A percentile compares a stretch with the other conserved stretches of the same genome.
These are phyloP conservation scores for Drosophila kikkawai DNA, from an alignment of 1,140 invertebrate genomes.

Conservation along the genomic window DNA sequence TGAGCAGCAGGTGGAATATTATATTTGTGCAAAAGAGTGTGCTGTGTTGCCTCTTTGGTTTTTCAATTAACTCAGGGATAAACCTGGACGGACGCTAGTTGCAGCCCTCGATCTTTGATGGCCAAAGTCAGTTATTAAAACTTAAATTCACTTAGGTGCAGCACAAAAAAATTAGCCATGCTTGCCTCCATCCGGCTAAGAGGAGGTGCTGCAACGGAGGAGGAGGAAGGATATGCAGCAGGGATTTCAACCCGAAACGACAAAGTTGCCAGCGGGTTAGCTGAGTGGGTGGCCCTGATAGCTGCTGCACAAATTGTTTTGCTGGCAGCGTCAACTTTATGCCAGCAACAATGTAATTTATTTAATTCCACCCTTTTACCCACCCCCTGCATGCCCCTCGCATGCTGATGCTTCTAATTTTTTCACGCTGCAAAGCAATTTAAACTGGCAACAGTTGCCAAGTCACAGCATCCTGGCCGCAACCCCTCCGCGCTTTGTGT, in stretches of 20 bases:
- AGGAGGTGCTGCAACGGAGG: not conserved
- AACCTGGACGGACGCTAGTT: conserved; percentile 15
- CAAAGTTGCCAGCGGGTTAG: conserved; percentile 40
- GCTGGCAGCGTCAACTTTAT: conserved; percentile 72
- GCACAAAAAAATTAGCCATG: conserved; percentile 60
- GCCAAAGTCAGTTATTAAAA: conserved; percentile 72
- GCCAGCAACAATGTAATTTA: conserved; percentile 78
- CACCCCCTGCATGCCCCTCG: not conserved
- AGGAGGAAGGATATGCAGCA: conserved; percentile 19
- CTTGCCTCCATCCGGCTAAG: conserved; percentile 66
- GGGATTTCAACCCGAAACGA: conserved; percentile 32
- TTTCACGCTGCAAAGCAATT: conserved; percentile 50
- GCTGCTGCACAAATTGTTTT: conserved; percentile 77
- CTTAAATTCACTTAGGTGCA: conserved; percentile 73
- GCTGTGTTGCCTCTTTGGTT: conserved; percentile 36
- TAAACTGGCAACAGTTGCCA: conserved; percentile 70
- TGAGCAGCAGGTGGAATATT: conserved; percentile 2
- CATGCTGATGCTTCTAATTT: conserved; percentile 31
- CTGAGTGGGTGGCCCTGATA: conserved; percentile 34
- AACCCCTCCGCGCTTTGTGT: conserved; percentile 33
- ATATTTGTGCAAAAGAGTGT: conserved; percentile 26
- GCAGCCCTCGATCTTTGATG: conserved; percentile 34
- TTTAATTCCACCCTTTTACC: conserved; percentile 58
- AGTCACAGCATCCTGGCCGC: conserved; percentile 13
- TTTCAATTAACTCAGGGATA: conserved; percentile 74